These are phyloP conservation scores for Meghimatium bilineatum DNA, from an alignment of 2,888 invertebrate species.

Conservation along the genomic window DNA sequence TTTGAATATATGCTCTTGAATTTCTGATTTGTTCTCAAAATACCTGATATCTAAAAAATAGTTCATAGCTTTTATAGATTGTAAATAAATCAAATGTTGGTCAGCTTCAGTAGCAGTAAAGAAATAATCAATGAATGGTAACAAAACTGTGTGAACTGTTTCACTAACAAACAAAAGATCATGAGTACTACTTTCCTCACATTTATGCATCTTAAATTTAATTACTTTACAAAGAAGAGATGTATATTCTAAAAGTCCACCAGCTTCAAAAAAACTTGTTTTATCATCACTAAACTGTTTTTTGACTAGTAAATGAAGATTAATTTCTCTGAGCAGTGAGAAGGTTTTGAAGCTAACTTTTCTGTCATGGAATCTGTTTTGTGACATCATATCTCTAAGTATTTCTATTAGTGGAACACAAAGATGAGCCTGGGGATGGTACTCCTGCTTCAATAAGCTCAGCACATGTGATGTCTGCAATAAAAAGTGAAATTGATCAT, in stretches of 20 bases:
- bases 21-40: background rate
- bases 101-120: background rate
- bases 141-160: background rate
- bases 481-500: background rate
- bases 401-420: conserved; percentile 1
- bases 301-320: background rate
- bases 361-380: background rate
- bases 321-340: background rate
- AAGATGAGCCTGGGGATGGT: background rate
- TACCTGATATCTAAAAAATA: conserved; percentile 8
- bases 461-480: conserved; percentile 16
- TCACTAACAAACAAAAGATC: background rate
- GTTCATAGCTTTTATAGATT: conserved; percentile 16
- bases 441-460: conserved; percentile 1
- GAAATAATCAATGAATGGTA: background rate
- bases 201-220: background rate
- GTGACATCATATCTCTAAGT: conserved; percentile 30
- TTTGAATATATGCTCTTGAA: background rate
- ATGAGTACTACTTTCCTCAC: background rate
- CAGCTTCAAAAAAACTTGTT: background rate
- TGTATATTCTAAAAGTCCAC: conserved; percentile 20
- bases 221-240: conserved; percentile 21
- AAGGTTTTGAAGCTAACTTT: conserved; percentile 12
- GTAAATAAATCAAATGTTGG: conserved; percentile 18
- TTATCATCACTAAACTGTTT: background rate